Conservation (phyloP, 2,888 invertebrate genomes). For the Cataglyphis albicans region DNA sequence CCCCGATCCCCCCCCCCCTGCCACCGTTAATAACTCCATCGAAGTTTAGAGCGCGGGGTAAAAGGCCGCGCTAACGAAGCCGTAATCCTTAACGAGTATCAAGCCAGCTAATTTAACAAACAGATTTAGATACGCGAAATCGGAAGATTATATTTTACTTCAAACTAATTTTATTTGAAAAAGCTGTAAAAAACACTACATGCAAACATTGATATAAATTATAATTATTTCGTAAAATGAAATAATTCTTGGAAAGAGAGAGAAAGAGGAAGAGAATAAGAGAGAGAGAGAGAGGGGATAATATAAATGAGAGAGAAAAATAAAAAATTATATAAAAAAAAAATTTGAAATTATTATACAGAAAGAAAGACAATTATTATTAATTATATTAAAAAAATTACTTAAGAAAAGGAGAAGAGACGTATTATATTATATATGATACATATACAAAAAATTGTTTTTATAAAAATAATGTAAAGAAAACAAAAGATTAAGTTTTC, state of each 20-base stretch:
- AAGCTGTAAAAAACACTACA: too few relatives aligned
- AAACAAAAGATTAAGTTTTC: neutral
- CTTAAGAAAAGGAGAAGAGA: neutral
- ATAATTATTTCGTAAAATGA: neutral
- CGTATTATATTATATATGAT: too few relatives aligned
- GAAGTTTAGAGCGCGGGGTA: conserved; percentile 63
- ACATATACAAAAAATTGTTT: neutral
- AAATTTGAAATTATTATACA: neutral
- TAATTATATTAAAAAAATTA: neutral
- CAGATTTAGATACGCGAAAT: conserved; percentile 47
- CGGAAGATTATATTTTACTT: conserved; percentile 22
- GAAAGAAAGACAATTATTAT: neutral
- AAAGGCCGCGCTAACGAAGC: conserved; percentile 72
- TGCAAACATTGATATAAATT: neutral
- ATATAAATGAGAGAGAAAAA: too few relatives aligned
- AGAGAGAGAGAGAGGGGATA: neutral
- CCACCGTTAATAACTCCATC: conserved; percentile 72
- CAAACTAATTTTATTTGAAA: neutral
- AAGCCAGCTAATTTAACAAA: conserved; percentile 60
- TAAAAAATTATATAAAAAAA: neutral
- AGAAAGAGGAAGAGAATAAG: neutral
- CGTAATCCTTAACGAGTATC: conserved; percentile 70
- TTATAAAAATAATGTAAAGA: neutral
- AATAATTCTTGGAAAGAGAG: neutral
- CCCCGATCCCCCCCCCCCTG: conserved; percentile 46